Evolutionary conservation across 2,888 invertebrate species (phyloP).

Genomic region (Acleris holmiana): DNA sequence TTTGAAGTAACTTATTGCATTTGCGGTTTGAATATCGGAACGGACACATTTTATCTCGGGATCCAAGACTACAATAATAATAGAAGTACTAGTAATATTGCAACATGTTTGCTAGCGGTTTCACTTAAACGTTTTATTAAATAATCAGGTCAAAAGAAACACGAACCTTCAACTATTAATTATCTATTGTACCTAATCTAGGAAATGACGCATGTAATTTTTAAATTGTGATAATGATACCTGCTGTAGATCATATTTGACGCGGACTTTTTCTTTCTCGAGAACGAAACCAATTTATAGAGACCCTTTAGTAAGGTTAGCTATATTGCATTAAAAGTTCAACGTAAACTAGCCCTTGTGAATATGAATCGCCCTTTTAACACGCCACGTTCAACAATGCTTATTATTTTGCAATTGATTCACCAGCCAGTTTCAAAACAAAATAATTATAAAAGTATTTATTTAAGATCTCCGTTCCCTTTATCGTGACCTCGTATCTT

Average conservation of each 20-base stretch:
- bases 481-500: constrained; percentile 29
- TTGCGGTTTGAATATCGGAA: no score
- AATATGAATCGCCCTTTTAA: constrained; percentile 51
- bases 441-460: constrained; percentile 37
- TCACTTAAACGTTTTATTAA: constrained; percentile 17
- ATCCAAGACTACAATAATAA: no score
- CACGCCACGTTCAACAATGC: constrained; percentile 51
- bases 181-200: constrained; percentile 44
- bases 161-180: constrained; percentile 45
- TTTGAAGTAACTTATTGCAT: no score
- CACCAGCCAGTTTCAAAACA: constrained; percentile 48
- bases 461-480: constrained; percentile 24
- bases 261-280: constrained; percentile 40
- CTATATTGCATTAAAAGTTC: not conserved
- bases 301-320: constrained; percentile 18
- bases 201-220: constrained; percentile 47
- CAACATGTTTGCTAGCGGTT: not conserved
- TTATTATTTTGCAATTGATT: constrained; percentile 57
- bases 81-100: no score
- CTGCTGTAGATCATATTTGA: constrained; percentile 49
- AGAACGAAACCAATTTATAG: constrained; percentile 26
- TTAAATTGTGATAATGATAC: constrained; percentile 51
- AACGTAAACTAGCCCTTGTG: constrained; percentile 14
- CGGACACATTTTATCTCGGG: no score
- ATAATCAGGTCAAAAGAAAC: constrained; percentile 20